Base-by-base conservation (phyloP, 2,888 invertebrate genomes). In the Dorcus parallelipipedus region DNA sequence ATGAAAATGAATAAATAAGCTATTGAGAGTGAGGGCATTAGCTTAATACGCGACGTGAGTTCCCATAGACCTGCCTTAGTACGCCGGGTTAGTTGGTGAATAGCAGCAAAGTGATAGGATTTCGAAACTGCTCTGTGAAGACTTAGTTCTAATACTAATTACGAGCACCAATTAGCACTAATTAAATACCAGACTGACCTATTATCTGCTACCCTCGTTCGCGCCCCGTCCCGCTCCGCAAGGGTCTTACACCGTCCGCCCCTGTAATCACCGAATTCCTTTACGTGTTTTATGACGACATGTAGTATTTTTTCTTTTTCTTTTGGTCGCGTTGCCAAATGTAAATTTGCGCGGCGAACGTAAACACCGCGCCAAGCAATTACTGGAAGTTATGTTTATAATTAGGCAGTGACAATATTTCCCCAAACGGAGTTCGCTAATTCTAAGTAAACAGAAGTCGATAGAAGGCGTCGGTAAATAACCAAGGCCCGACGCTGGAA, bases 391-490 rank as follows among this genome's bases (percentile, higher is more conserved):
- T 73, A 75, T 75, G 76, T 75, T 76, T 76, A 76, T 75, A 76
- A 76, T 77, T 76, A 76, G 75, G 71, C 73, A 75, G 73, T 70
- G 75, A 74, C 76, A 76, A 76, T 77, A 76, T 76, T 77, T 76
- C 75, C 73, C 73, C 71, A 71, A 73, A 73, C 73, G 72, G 69
- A 74, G 72, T 73, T 73, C 73, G 73, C 75, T 77, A 77, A 77
- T 77, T 76, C 74, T 75, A 76, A 72, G 74, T 70, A 76, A 77
- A 77, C 71, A 76, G 14, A 33, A 45, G 53, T 33, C 52, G 52
- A 41, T 52, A 39, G 52, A 59, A 50, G 52, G 59, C 45, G 45
- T 45, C 14, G 20, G 45, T 45, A 10, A 45, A 45, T 45, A 9
- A 23, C 9, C 17, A 20, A 3, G n/a, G 9, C 17, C 45, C 9